phyloP scores from a whole-genome alignment of 2,797 vertebrate genomes.

The Sylvia borin region DNA sequence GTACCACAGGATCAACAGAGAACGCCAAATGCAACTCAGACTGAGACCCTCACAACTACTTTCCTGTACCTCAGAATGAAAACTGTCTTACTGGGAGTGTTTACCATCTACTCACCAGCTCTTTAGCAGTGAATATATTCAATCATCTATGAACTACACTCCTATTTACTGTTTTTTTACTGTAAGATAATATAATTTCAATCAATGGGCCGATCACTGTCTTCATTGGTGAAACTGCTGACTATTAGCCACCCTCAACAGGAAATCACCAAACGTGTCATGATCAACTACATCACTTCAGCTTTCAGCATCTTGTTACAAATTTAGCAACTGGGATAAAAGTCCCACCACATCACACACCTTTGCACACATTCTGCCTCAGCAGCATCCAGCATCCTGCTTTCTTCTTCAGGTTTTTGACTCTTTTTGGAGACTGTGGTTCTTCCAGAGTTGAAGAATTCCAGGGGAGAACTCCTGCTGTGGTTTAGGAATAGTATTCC shows the following conservation, averaged over 20 bases:
- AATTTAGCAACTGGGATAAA: background rate
- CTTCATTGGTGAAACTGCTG: background rate
- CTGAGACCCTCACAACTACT: background rate
- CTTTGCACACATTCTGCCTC: background rate
- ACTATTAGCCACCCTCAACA: background rate
- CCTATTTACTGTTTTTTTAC: background rate
- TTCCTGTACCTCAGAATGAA: background rate
- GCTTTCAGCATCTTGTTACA: background rate
- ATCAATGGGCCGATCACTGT: background rate
- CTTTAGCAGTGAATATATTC: no score
- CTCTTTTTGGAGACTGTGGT: background rate
- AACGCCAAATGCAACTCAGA: background rate
- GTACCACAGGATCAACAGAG: fast-evolving
- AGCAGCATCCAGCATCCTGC: background rate
- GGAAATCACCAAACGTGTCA: background rate
- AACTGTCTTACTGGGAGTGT: background rate
- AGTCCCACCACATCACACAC: background rate
- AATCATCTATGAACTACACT: background rate
- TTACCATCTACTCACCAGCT: background rate
- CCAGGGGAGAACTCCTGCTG: background rate
- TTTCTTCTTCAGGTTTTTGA: background rate
- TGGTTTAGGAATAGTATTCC: background rate
- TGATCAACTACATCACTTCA: background rate
- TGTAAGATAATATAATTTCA: background rate
- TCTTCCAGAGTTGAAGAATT: fast-evolving